These are phyloP conservation scores for Apaloderma vittatum DNA, from an alignment of 2,113 vertebrate species.

Conservation along the genomic window DNA sequence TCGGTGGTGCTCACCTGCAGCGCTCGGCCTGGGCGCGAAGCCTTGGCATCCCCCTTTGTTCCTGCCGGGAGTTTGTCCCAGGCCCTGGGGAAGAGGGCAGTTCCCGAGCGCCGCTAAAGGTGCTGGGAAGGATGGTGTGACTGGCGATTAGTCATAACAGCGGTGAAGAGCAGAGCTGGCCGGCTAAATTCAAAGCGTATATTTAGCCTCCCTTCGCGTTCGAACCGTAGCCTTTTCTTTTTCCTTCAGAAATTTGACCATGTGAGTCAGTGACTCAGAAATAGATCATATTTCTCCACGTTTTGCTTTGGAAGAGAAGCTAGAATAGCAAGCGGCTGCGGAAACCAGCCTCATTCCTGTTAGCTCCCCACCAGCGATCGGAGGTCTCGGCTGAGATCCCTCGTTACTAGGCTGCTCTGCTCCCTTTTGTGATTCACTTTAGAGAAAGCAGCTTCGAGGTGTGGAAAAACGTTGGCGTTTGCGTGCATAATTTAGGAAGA, in stretches of 20 bases:
- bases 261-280: constrained; percentile 46
- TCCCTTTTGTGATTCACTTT: neutral
- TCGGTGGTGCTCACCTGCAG: neutral
- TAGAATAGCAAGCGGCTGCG: neutral
- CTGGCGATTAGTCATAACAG: neutral
- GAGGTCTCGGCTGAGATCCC: neutral
- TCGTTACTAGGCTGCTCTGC: neutral
- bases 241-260: neutral
- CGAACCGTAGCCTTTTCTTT: neutral
- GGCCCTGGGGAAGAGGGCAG: neutral
- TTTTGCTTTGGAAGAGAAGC: neutral
- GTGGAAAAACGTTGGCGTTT: neutral
- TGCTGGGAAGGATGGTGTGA: neutral
- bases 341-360: neutral
- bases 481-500: neutral
- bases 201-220: neutral
- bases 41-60: neutral
- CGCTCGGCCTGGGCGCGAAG: rapidly evolving
- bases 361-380: rapidly evolving
- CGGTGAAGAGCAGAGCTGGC: neutral
- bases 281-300: neutral
- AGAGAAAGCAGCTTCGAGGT: neutral
- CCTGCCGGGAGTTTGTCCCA: neutral
- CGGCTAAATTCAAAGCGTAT: neutral
- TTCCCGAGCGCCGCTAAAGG: neutral